Conservation (phyloP, 2,888 invertebrate genomes). For the Meta bourneti region DNA sequence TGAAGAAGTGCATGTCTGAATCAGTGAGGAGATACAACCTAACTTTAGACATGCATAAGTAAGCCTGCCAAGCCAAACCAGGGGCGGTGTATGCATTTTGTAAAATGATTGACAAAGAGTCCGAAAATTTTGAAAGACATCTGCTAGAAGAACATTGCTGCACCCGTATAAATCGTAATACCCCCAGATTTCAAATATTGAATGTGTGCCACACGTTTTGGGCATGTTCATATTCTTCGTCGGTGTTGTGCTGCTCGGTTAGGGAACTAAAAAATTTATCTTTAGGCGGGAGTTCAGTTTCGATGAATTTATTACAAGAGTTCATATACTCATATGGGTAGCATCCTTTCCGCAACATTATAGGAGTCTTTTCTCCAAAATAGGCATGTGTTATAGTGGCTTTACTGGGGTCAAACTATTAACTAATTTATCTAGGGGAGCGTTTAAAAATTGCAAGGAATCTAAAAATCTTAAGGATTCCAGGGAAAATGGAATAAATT, state of each 20-base stretch:
- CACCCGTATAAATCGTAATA: slow-evolving; percentile 27
- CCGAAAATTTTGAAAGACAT: slow-evolving; percentile 9
- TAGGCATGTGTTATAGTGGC: background rate
- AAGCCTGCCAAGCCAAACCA: background rate
- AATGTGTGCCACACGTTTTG: background rate
- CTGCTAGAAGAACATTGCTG: background rate
- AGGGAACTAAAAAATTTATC: background rate
- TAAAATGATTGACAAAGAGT: background rate
- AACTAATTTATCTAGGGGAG: background rate
- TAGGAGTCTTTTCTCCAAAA: background rate
- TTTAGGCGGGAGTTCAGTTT: background rate
- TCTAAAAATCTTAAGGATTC: slow-evolving; percentile 2
- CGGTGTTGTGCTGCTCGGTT: background rate
- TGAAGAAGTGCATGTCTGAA: background rate
- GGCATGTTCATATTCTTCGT: background rate
- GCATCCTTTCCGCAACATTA: background rate
- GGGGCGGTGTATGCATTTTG: background rate
- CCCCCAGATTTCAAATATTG: slow-evolving; percentile 3
- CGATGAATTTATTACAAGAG: background rate
- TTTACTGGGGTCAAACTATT: background rate
- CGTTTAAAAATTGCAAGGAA: background rate
- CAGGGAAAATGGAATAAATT: slow-evolving; percentile 8
- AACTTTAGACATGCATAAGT: background rate
- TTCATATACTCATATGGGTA: slow-evolving; percentile 11
- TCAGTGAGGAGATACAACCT: background rate